phyloP scores from a whole-genome alignment of 37 sponge, comb jelly and placozoan genomes.

The Chondrosia reniformis region DNA sequence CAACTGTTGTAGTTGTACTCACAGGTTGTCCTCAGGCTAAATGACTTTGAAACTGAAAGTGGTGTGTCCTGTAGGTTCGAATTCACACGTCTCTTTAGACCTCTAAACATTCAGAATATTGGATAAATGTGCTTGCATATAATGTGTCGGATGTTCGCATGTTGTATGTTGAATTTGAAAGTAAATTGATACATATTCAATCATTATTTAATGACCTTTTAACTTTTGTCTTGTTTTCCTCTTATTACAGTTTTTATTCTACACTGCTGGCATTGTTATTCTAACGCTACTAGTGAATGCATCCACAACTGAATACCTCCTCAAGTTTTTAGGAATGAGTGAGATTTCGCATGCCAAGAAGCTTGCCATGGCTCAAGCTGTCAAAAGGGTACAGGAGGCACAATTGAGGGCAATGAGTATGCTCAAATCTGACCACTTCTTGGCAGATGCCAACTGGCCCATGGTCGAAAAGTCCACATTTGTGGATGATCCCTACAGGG shows the following conservation, averaged over 20 bases:
- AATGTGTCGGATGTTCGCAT: too few relatives aligned
- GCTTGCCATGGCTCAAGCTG: slow-evolving; percentile 69
- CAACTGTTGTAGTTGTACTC: too few relatives aligned
- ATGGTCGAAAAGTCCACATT: slow-evolving; percentile 69
- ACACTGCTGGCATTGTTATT: slow-evolving; percentile 85
- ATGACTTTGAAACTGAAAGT: too few relatives aligned
- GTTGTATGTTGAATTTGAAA: too few relatives aligned
- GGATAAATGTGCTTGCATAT: too few relatives aligned
- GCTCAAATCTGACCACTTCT: slow-evolving; percentile 80
- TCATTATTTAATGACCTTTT: too few relatives aligned
- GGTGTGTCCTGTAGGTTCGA: too few relatives aligned
- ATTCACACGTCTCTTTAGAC: too few relatives aligned
- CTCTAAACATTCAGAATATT: too few relatives aligned
- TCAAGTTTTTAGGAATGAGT: slow-evolving; percentile 74
- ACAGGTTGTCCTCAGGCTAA: too few relatives aligned
- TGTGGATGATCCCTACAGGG: slow-evolving; percentile 55
- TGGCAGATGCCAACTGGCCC: slow-evolving; percentile 87
- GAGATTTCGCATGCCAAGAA: slow-evolving; percentile 70
- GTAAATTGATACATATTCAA: too few relatives aligned
- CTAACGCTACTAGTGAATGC: slow-evolving; percentile 86
- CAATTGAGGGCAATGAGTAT: slow-evolving; percentile 51
- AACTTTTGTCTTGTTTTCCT: too few relatives aligned
- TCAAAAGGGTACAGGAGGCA: slow-evolving; percentile 50
- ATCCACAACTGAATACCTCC: slow-evolving; percentile 71
- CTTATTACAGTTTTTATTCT: slow-evolving; percentile 81